Percentiles rank a stretch among this genome's conserved stretches.
Evolutionary conservation across 2,888 invertebrate genomes (phyloP).

Genomic region (Acholoe squamosa): DNA sequence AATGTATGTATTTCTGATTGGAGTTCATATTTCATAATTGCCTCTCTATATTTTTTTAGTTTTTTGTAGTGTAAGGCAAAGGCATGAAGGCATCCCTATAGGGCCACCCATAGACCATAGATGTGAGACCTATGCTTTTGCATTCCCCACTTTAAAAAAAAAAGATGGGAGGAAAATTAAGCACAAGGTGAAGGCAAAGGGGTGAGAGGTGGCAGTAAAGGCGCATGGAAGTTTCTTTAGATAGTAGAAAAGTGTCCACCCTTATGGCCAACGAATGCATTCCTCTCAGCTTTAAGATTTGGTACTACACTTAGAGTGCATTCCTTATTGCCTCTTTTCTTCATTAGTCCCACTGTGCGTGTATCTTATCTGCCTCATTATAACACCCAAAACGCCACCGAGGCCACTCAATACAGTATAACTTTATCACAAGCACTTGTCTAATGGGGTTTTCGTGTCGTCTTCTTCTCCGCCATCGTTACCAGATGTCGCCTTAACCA

Average conservation of each 20-base stretch:
- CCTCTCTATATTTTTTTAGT: no score
- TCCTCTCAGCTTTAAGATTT: neutral
- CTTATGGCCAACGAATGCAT: no score
- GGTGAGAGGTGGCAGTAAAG: neutral
- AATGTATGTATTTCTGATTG: no score
- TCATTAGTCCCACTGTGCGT: conserved; percentile 11
- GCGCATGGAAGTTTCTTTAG: neutral
- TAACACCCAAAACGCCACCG: conserved; percentile 19
- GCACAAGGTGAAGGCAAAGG: neutral
- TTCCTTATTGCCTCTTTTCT: conserved; percentile 1
- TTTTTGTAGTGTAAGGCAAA: no score
- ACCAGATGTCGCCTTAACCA: conserved; percentile 11
- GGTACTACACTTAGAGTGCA: neutral
- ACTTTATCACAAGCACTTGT: conserved; percentile 48
- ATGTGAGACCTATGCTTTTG: no score
- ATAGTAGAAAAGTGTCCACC: no score
- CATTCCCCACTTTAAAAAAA: no score
- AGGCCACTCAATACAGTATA: conserved; percentile 21
- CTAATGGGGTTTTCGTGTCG: conserved; percentile 48
- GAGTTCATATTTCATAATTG: no score
- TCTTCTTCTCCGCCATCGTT: neutral
- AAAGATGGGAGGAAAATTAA: neutral
- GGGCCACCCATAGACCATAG: no score
- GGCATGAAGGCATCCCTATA: no score
- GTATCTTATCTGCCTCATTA: conserved; percentile 50